Conservation (phyloP, 1,140 invertebrate species). For the Dendroctonus valens region DNA sequence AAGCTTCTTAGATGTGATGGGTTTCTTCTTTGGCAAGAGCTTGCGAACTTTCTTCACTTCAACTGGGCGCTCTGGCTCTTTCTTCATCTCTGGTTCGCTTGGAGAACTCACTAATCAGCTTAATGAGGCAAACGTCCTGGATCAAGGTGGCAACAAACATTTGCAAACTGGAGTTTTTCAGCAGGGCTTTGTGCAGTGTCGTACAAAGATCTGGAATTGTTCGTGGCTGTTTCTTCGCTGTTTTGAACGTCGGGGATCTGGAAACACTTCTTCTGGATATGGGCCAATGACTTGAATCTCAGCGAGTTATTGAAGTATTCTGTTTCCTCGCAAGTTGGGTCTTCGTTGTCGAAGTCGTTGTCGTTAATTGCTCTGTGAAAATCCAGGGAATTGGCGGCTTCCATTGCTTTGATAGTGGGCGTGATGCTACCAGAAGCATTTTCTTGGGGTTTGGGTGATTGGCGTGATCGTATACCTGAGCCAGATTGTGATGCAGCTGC, state of each 20-base stretch:
- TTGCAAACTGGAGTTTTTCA: slow-evolving; percentile 22
- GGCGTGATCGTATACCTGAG: slow-evolving; percentile 9
- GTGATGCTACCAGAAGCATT: slow-evolving; percentile 15
- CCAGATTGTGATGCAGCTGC: slow-evolving; percentile 5
- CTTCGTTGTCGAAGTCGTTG: background rate
- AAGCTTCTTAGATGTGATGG: no score
- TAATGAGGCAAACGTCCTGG: slow-evolving; percentile 34
- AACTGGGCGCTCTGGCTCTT: background rate
- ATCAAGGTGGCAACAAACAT: slow-evolving; percentile 30
- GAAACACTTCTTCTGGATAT: slow-evolving; percentile 11
- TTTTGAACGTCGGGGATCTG: no score
- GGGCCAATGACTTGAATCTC: background rate
- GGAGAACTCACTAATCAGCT: slow-evolving; percentile 27
- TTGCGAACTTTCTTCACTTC: slow-evolving; percentile 3
- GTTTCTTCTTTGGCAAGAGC: no score
- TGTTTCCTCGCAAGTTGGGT: slow-evolving; percentile 9
- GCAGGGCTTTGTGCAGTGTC: slow-evolving; percentile 14
- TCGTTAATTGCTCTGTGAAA: background rate
- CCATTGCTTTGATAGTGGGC: background rate
- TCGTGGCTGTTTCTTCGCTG: background rate
- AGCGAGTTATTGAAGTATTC: slow-evolving; percentile 2
- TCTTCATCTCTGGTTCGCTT: slow-evolving; percentile 3
- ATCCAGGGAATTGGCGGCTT: background rate
- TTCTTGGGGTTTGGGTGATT: slow-evolving; percentile 5
- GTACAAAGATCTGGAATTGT: slow-evolving; percentile 4